phyloP scores from a whole-genome alignment of 2,113 vertebrate genomes.

The Tylochromis polylepis region DNA sequence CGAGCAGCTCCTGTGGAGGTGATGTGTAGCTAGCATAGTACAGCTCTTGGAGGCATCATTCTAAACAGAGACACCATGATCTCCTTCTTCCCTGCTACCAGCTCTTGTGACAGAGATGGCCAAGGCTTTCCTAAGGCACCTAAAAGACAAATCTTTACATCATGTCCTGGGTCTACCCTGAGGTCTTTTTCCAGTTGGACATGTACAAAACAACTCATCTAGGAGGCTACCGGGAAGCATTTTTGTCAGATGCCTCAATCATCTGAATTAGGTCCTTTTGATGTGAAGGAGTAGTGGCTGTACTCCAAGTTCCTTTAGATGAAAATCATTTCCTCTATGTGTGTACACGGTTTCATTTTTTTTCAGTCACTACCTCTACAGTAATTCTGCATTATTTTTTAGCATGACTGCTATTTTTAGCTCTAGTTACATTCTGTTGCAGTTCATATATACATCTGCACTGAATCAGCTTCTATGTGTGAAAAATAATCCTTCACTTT shows the following conservation, averaged over 20 bases:
- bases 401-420: neutral
- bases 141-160: neutral
- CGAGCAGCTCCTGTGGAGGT: neutral
- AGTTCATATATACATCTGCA: neutral
- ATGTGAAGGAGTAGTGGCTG: neutral
- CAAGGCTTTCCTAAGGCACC: neutral
- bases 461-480: neutral
- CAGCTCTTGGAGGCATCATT: neutral
- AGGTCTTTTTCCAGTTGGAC: neutral
- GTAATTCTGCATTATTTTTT: neutral
- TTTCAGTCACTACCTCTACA: neutral
- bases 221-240: neutral
- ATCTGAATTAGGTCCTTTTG: neutral
- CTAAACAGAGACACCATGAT: rapidly evolving
- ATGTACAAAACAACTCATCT: neutral
- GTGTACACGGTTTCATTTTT: neutral
- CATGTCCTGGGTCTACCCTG: neutral
- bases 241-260: neutral
- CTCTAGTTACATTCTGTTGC: neutral
- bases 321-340: neutral
- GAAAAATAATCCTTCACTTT: neutral
- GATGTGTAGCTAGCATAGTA: neutral
- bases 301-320: neutral
- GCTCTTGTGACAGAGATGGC: neutral
- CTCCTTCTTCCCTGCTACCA: neutral